These are phyloP conservation scores for Nomada fabriciana DNA, from an alignment of 2,888 invertebrate genomes.

Conservation along the genomic window DNA sequence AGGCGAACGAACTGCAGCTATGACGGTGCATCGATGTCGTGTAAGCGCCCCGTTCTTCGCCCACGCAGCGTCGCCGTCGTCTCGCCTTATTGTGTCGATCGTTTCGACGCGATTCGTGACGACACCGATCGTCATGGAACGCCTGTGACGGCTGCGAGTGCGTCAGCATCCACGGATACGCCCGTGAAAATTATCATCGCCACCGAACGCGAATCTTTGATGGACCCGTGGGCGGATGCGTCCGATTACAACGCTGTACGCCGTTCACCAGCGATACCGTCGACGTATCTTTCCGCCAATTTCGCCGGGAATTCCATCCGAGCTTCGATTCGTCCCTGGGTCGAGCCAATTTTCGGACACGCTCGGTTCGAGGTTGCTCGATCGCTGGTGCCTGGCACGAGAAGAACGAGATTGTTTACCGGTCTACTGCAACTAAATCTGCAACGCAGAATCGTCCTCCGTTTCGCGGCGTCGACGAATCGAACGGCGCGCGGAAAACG, in stretches of 20 bases:
- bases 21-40: not conserved
- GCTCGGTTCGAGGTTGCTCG: not conserved
- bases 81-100: not conserved
- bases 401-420: not conserved
- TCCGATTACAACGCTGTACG: slow-evolving; percentile 22
- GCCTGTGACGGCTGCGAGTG: slow-evolving; percentile 17
- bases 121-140: slow-evolving; percentile 19
- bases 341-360: slow-evolving; percentile 18
- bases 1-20: slow-evolving; percentile 26
- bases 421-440: not conserved
- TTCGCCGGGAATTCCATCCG: slow-evolving; percentile 3
- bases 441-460: not conserved
- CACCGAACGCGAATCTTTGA: slow-evolving; percentile 12
- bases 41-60: not conserved
- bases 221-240: slow-evolving; percentile 38
- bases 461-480: slow-evolving; percentile 18
- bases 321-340: not conserved
- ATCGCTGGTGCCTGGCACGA: slow-evolving; percentile 7
- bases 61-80: not conserved
- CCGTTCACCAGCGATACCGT: not conserved
- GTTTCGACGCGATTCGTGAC: slow-evolving; percentile 38
- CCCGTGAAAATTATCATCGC: slow-evolving; percentile 35
- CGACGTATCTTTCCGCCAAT: slow-evolving; percentile 23
- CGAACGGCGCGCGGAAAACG: slow-evolving; percentile 17
- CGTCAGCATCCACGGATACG: slow-evolving; percentile 23